Percentiles rank a stretch among this genome's conserved stretches.
Evolutionary conservation across 2,888 invertebrate species (phyloP).

Genomic region (Rhaphigaster nebulosa): DNA sequence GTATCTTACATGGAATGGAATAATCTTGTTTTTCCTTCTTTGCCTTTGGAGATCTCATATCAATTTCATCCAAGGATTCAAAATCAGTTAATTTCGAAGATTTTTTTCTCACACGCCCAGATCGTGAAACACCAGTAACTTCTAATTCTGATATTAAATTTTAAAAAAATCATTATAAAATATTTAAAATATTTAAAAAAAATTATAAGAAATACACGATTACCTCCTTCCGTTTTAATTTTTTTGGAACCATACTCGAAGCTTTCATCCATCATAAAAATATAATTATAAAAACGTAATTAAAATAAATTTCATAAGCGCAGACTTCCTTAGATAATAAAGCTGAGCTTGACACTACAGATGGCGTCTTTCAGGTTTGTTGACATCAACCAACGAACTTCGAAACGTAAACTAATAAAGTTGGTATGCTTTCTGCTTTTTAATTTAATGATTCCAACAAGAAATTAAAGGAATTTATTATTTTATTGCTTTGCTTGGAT

Average conservation of each 20-base stretch:
- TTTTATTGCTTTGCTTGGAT: no score
- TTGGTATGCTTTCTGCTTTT: not conserved
- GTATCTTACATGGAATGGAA: conserved; percentile 52
- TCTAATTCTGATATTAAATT: conserved; percentile 74
- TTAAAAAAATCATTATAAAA: not conserved
- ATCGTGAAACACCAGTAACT: conserved; percentile 89
- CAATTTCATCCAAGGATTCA: conserved; percentile 90
- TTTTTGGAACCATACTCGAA: conserved; percentile 53
- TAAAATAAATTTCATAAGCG: not conserved
- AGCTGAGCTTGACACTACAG: not conserved
- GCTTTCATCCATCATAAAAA: conserved; percentile 47
- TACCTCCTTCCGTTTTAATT: conserved; percentile 55
- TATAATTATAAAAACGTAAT: not conserved
- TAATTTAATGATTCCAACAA: no score
- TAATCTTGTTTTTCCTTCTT: conserved; percentile 61
- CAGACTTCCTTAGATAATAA: not conserved
- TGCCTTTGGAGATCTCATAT: conserved; percentile 67
- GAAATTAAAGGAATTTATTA: no score
- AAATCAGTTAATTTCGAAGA: conserved; percentile 95
- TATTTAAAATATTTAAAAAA: not conserved
- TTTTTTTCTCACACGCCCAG: conserved; percentile 92
- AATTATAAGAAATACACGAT: not conserved
- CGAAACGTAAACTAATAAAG: not conserved
- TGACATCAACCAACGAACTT: not conserved
- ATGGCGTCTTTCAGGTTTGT: not conserved